A percentile compares a stretch with the other conserved stretches of the same genome.
These are phyloP conservation scores for Ophion obscuratus DNA, from an alignment of 2,888 invertebrate genomes.

Conservation along the genomic window DNA sequence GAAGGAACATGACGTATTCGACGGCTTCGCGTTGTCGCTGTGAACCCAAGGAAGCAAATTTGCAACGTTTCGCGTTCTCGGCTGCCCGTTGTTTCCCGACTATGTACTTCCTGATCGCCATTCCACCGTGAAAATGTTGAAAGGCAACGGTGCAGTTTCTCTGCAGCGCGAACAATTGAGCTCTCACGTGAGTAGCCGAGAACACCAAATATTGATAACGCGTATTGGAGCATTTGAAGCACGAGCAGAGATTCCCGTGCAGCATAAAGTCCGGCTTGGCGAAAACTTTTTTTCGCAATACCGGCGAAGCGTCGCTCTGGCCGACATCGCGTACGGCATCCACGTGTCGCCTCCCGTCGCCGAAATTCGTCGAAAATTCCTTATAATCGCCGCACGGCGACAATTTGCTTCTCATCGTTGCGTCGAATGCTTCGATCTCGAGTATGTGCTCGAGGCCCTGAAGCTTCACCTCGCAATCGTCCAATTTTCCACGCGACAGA, in stretches of 20 bases:
- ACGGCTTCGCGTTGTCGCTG: conserved; percentile 71
- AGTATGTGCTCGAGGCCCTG: conserved; percentile 80
- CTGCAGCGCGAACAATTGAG: conserved; percentile 77
- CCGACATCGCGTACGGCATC: conserved; percentile 63
- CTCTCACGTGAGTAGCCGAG: conserved; percentile 76
- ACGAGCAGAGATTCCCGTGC: conserved; percentile 74
- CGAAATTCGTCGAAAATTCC: not conserved
- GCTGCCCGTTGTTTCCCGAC: conserved; percentile 50
- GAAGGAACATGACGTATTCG: conserved; percentile 75
- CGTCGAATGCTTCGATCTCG: conserved; percentile 74
- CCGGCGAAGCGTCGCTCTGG: conserved; percentile 75
- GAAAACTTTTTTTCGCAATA: conserved; percentile 75
- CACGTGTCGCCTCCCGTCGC: conserved; percentile 18
- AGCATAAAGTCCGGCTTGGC: conserved; percentile 74
- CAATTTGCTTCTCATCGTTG: conserved; percentile 66
- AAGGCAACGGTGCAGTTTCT: conserved; percentile 71
- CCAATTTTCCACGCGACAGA: conserved; percentile 74
- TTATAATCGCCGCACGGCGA: not conserved
- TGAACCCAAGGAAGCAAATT: conserved; percentile 57
- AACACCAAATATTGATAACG: conserved; percentile 78
- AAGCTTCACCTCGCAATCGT: conserved; percentile 79
- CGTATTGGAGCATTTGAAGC: conserved; percentile 77
- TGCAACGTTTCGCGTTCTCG: conserved; percentile 25
- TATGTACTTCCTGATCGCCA: conserved; percentile 72
- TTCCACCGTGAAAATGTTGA: conserved; percentile 78